These are phyloP conservation scores for Odiellus spinosus DNA, from an alignment of 2,888 invertebrate genomes.

Conservation along the genomic window DNA sequence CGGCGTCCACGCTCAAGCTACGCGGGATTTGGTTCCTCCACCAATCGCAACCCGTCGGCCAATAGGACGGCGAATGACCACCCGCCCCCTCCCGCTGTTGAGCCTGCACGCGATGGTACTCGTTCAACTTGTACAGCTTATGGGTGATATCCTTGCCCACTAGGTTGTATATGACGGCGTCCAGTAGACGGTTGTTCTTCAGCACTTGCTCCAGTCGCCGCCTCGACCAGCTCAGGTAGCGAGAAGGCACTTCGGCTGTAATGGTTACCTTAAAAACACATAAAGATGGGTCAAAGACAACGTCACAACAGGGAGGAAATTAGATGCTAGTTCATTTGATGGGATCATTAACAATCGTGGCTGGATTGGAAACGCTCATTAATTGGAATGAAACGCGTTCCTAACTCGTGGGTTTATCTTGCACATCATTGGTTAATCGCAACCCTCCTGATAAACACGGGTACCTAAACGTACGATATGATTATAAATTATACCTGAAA, in stretches of 20 bases:
- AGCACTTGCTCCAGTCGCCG: constrained; percentile 56
- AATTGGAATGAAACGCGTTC: no score
- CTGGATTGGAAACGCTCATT: no score
- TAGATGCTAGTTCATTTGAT: no score
- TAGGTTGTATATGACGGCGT: constrained; percentile 56
- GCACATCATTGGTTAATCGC: no score
- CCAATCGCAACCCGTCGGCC: constrained; percentile 24
- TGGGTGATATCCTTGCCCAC: constrained; percentile 74
- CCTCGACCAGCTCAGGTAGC: constrained; percentile 62
- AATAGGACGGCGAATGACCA: constrained; percentile 3
- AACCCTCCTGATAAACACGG: no score
- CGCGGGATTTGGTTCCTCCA: constrained; percentile 40
- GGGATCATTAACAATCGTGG: no score
- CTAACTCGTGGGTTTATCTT: no score
- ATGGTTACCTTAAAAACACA: constrained; percentile 47
- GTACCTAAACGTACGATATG: no score
- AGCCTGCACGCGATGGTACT: constrained; percentile 38
- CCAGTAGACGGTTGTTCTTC: constrained; percentile 53
- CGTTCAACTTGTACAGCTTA: constrained; percentile 64
- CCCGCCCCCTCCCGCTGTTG: neutral
- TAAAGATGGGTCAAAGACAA: no score
- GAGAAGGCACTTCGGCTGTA: constrained; percentile 57
- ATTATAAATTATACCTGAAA: constrained; percentile 25
- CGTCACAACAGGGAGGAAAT: no score
- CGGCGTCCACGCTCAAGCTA: constrained; percentile 59